A percentile compares a stretch with the other conserved stretches of the same genome.
Evolutionary conservation across 1,140 invertebrate genomes (phyloP).

Genomic region (Ceratitis capitata): DNA sequence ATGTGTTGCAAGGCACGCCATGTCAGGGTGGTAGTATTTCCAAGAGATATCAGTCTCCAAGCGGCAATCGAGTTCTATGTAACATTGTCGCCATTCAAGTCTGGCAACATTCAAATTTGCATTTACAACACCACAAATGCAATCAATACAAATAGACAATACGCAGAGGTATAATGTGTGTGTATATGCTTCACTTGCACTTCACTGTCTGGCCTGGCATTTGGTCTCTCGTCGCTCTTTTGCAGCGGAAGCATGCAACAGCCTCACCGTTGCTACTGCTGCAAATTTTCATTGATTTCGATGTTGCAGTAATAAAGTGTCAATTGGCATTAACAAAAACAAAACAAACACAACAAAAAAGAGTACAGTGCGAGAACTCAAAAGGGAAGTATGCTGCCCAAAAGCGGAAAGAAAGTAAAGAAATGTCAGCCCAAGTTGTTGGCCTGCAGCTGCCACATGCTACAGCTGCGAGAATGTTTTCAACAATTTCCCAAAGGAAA

Average conservation of each 20-base stretch:
- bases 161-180: neutral
- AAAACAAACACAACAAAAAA: neutral
- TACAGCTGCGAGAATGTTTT: neutral
- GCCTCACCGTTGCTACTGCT: neutral
- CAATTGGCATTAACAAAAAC: neutral
- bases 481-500: neutral
- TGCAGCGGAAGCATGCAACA: neutral
- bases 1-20: neutral
- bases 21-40: too few species aligned
- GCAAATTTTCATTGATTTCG: conserved; percentile 26
- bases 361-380: neutral
- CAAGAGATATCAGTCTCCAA: neutral
- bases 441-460: neutral
- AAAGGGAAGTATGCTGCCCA: neutral
- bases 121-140: neutral
- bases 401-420: neutral
- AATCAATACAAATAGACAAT: neutral
- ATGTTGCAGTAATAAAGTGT: conserved; percentile 5
- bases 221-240: neutral
- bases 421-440: neutral
- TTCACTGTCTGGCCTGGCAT: neutral
- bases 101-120: neutral
- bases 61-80: conserved; percentile 13
- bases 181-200: neutral
- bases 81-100: conserved; percentile 17